phyloP scores from a whole-genome alignment of 2,113 vertebrate species.

The Gymnobelideus leadbeateri region DNA sequence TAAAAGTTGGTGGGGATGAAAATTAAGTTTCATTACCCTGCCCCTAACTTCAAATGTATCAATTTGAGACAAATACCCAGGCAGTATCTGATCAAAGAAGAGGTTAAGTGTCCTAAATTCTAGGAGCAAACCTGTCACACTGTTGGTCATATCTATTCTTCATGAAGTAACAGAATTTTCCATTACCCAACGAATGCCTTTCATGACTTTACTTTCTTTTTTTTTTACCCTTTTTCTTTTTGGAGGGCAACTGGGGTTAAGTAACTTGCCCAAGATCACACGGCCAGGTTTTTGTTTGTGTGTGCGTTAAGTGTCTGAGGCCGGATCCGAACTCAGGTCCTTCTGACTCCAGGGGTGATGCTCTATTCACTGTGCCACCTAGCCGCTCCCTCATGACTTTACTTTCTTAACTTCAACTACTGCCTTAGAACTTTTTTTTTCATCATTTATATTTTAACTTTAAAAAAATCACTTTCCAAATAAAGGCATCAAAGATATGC shows the following conservation, averaged over 20 bases:
- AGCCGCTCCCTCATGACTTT: conserved; percentile 38
- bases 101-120: background rate
- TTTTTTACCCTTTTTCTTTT: too few species aligned
- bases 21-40: conserved; percentile 56
- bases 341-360: too few species aligned
- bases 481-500: conserved; percentile 23
- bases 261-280: too few species aligned
- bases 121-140: conserved; percentile 3
- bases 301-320: too few species aligned
- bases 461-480: conserved; percentile 40
- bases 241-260: too few species aligned
- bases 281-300: too few species aligned
- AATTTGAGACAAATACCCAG: conserved; percentile 33
- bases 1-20: conserved; percentile 29
- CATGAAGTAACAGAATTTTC: conserved; percentile 48
- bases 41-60: conserved; percentile 14
- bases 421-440: conserved; percentile 42
- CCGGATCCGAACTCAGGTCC: too few species aligned
- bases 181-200: conserved; percentile 2
- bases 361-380: too few species aligned
- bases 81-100: conserved; percentile 32
- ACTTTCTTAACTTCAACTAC: conserved; percentile 36
- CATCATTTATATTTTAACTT: conserved; percentile 40
- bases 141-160: conserved; percentile 35
- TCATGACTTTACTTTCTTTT: conserved; percentile 37